Conservation (phyloP, 1,140 invertebrate genomes). For the Stegodyphus dumicola region DNA sequence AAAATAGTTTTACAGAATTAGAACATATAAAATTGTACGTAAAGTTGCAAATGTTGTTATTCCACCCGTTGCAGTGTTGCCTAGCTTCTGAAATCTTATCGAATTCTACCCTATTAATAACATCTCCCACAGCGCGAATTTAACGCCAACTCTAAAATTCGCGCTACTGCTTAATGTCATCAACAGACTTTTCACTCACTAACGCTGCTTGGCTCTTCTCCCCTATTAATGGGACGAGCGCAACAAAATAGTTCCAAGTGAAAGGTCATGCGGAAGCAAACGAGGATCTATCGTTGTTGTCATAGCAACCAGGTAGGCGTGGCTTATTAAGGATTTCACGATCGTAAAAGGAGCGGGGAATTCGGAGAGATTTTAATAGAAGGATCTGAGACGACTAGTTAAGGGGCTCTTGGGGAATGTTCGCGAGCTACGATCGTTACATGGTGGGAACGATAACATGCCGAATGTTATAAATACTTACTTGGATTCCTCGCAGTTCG, state of each 20-base stretch:
- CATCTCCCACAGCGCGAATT: background rate
- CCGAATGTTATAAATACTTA: too few species aligned
- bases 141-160: background rate
- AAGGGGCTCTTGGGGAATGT: too few species aligned
- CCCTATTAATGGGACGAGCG: slow-evolving; percentile 20
- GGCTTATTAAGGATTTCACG: slow-evolving; percentile 9
- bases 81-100: background rate
- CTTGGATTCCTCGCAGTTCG: too few species aligned
- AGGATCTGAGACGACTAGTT: too few species aligned
- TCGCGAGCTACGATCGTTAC: too few species aligned
- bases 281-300: slow-evolving; percentile 16
- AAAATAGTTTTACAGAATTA: background rate
- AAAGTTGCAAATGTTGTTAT: background rate
- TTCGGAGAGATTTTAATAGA: too few species aligned
- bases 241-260: slow-evolving; percentile 41
- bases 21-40: background rate
- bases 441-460: too few species aligned
- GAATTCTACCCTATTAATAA: background rate
- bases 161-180: background rate
- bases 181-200: background rate
- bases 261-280: slow-evolving; percentile 38
- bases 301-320: slow-evolving; percentile 17
- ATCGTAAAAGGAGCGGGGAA: background rate
- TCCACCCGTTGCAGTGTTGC: background rate
- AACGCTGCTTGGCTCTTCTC: background rate